Base-by-base conservation (phyloP, 2,113 vertebrate species). In the Calidris pugnax region DNA sequence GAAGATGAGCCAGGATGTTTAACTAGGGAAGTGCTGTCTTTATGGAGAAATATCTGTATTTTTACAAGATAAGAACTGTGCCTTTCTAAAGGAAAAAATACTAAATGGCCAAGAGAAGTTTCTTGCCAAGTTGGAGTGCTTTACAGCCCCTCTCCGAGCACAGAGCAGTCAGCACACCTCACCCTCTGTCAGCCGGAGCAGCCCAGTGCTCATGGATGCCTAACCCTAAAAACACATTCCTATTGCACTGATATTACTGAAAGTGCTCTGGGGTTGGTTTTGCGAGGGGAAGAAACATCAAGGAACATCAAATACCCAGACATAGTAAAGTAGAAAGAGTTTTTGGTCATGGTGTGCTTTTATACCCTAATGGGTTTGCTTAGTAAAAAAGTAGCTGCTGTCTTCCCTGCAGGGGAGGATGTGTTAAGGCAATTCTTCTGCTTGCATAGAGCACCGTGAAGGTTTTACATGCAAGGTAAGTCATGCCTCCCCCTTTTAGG, bases 31-130 rank as follows among this genome's bases (percentile, higher is more conserved):
- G 79, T 41, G 74, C 87, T 82, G 75, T 35, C 85, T 90, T 96
- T 51, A 10, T 63, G 39, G 30, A 96, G 93, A 96, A 76, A 91
- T 81, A 73, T 56, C 89, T 95, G 0, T 91, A 93, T 97, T 97
- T 96, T 94, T 77, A 85, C 59, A 95, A 97, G 97, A 96, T 90
- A 97, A 97, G 85, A 53, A 82, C 35, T 27, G 21, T 76, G 68
- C 39, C 68, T 96, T 90, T 93, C 71, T 93, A 89, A 88, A 92
- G 90, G 80, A 55, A 95, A 96, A 95, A 89, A 28, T 21, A 28
- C 45, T 35, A 5, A 50, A 72, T 7, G 5, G 69, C 90, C 83
- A 94, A 92, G 57, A 82, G 56, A 28, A 57, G 32, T 72, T 76
- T 85, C 67, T 78, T 95, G 90, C 86, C 94, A 96, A 89, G n/a